A percentile compares a stretch with the other conserved stretches of the same genome.
Conservation (phyloP, 2,888 invertebrate genomes). For the Melanchra persicariae region DNA sequence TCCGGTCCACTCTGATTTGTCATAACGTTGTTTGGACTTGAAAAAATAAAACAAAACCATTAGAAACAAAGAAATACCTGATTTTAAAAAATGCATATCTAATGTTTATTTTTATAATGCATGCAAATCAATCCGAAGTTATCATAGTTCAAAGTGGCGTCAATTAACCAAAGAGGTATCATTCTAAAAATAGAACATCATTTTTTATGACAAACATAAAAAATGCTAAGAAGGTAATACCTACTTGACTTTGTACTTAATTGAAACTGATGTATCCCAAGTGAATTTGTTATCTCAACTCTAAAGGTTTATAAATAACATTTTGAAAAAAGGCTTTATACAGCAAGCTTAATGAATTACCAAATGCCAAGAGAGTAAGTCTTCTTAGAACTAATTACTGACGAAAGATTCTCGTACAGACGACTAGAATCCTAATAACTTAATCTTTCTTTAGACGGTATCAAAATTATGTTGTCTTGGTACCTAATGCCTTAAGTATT, state of each 20-base stretch:
- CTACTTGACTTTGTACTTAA: background rate
- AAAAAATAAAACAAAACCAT: too few relatives aligned
- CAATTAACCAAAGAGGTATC: too few relatives aligned
- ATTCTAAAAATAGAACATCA: too few relatives aligned
- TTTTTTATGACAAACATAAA: too few relatives aligned
- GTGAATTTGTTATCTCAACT: background rate
- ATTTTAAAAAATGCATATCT: too few relatives aligned
- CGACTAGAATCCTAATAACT: background rate
- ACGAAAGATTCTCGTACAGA: conserved; percentile 3
- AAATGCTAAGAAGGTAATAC: too few relatives aligned
- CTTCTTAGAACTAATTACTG: conserved; percentile 24
- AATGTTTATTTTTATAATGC: too few relatives aligned
- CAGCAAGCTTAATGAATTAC: background rate
- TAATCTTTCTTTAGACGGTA: background rate
- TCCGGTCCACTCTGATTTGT: too few relatives aligned
- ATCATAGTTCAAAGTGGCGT: too few relatives aligned
- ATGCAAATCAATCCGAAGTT: too few relatives aligned
- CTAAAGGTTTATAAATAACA: background rate
- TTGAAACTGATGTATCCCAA: conserved; percentile 30
- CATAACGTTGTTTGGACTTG: too few relatives aligned
- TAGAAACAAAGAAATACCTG: too few relatives aligned
- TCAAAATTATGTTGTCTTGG: background rate
- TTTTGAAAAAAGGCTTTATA: background rate
- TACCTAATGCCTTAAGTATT: background rate
- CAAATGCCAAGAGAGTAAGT: conserved; percentile 9